Evolutionary conservation across 2,888 invertebrate genomes (phyloP).

Genomic region (Holacanthella duospinosa): DNA sequence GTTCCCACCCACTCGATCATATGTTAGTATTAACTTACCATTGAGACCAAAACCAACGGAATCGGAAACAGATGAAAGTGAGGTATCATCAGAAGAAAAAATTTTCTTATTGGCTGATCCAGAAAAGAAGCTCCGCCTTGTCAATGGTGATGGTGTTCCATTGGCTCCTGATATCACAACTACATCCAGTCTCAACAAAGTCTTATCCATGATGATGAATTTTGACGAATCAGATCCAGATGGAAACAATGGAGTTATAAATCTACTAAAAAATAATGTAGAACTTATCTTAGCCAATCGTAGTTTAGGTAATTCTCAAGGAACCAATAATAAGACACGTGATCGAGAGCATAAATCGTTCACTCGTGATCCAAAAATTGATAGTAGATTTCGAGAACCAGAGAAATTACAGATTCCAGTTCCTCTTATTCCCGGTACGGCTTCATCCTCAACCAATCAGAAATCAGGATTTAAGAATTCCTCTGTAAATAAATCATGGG

Average conservation of each 20-base stretch:
- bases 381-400: conserved; percentile 23
- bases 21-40: conserved; percentile 62
- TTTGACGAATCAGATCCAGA: conserved; percentile 9
- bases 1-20: conserved; percentile 58
- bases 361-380: conserved; percentile 32
- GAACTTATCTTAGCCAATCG: conserved; percentile 28
- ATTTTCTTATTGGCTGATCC: conserved; percentile 9
- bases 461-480: conserved; percentile 7
- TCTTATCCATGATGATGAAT: conserved; percentile 35
- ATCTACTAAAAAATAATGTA: conserved; percentile 22
- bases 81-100: conserved; percentile 5
- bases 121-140: conserved; percentile 21
- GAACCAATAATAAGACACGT: background rate
- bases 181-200: conserved; percentile 31
- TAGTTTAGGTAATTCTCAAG: background rate
- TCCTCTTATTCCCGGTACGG: conserved; percentile 18
- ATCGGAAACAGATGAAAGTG: conserved; percentile 41
- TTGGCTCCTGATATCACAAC: conserved; percentile 28
- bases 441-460: background rate
- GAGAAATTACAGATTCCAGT: conserved; percentile 26
- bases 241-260: background rate
- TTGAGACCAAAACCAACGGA: conserved; percentile 54
- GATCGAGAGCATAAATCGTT: conserved; percentile 25
- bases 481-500: conserved; percentile 13
- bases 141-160: background rate